Evolutionary conservation across 1,140 invertebrate species (phyloP), one percentile per base, ranked within the genome.

Genomic region (Pachyrhynchus sulphureomaculatus): DNA sequence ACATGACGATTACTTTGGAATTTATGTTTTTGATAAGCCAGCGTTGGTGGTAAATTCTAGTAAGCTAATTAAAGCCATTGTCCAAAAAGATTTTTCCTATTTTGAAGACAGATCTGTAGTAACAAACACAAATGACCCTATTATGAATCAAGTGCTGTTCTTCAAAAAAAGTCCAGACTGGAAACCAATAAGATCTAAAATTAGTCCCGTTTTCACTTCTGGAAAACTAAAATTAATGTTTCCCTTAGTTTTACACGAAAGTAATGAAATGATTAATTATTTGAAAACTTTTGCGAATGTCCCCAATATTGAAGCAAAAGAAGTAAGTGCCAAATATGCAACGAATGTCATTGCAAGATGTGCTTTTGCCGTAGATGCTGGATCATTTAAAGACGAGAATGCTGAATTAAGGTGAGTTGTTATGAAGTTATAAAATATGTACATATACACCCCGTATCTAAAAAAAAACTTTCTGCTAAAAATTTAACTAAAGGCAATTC

Each of bases 91-190:
- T 66, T 83, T 81, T 62, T 21, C 55, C 17, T 44, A 81, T 70
- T 85, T 85, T 63, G 68, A 76, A 4, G 79, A 84, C 57, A 73
- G 78, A 9, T 39, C 78, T 62, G 71, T 80, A 39, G 78, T 72
- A 65, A 69, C 68, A 5, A 78, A 78, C 48, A 68, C 77, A 1
- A 71, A 80, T 42, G 81, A 84, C 58, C 76, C 82, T 6, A 47
- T 85, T 5, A 17, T 33, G 1, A 54, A 37, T 3, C 56, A 66
- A 21, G 34, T 74, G n/a, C 41, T 80, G 21, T 75, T 77, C 26
- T 48, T 54, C 15, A 51, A 71, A 4, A 70, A 72, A 57, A 59
- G 60, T 13, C 64, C 67, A 17, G 53, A 55, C 51, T 81, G 80
- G 80, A 71, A 72, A 62, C 57, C 71, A 13, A 61, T 78, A 0